Evolutionary conservation across 2,888 invertebrate species (phyloP).

Genomic region (Dascillus cervinus): DNA sequence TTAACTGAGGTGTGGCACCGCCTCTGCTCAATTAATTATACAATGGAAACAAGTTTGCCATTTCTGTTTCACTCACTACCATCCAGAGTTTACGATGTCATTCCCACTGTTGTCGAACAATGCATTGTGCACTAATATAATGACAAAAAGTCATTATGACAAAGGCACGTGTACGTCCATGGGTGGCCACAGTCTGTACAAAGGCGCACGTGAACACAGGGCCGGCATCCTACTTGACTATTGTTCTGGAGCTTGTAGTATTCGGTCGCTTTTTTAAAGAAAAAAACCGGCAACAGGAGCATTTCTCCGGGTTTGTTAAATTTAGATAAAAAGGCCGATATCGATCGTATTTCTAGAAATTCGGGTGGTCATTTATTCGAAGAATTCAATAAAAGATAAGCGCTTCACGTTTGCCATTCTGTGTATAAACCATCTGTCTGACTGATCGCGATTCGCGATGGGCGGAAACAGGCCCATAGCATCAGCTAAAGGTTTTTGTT

Average conservation of each 20-base stretch:
- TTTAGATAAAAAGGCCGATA: constrained; percentile 4
- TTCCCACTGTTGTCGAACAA: background rate
- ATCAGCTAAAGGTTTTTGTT: constrained; percentile 15
- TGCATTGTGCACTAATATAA: background rate
- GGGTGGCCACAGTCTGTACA: background rate
- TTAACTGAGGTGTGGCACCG: constrained; percentile 18
- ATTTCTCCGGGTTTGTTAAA: too few species aligned
- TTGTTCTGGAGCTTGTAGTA: background rate
- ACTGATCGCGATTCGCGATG: constrained; percentile 20
- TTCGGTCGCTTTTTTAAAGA: too few species aligned
- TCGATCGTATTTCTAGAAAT: constrained; percentile 19
- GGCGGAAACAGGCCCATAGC: constrained; percentile 19
- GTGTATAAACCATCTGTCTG: constrained; percentile 21
- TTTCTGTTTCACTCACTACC: background rate
- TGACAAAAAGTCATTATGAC: too few species aligned
- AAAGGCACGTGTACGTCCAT: background rate
- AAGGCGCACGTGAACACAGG: too few species aligned
- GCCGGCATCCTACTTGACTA: background rate
- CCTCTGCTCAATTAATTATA: constrained; percentile 20
- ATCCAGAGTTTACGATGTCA: background rate
- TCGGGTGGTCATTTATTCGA: constrained; percentile 21
- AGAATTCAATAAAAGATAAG: constrained; percentile 16
- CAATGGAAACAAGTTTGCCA: constrained; percentile 13
- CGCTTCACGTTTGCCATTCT: constrained; percentile 17
- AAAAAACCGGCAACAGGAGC: too few species aligned